Base-by-base conservation (phyloP, 1,140 invertebrate genomes). In the Himalopsyche phryganea region DNA sequence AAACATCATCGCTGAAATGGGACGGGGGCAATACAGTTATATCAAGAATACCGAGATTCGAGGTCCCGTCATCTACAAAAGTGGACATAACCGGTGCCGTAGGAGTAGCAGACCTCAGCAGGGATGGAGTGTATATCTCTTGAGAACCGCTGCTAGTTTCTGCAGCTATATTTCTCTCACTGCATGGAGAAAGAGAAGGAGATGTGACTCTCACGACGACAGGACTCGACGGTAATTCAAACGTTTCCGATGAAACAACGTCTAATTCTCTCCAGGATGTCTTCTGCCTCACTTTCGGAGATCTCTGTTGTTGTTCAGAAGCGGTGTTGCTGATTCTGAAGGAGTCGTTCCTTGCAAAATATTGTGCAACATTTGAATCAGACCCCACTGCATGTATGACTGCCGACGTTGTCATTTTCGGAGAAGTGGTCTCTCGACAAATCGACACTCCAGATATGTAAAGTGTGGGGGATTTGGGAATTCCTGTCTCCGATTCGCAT, bases 401-500 rank as follows among this genome's bases (percentile, higher is more conserved):
- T 18, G 40, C 38, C 13, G 58, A 55, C 2, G 48, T 5, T 9
- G 44, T 28, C 15, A 17, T 44, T 49, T 62, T 62, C 6, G 54
- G 47, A n/a, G 61, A 56, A 33, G 49, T 46, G 6, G 52, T 46
- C 6, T 80, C 81, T 19, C 81, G 69, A 23, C 75, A 80, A 54
- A 83, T 83, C 1, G 80, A 81, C n/a, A 83, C 80, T n/a, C 81
- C 81, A 19, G 78, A 80, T 51, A 83, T 83, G 65, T 79, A 82
- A 10, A 83, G 66, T 0, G 80, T 83, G 5, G 81, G 81, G 2
- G 80, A 82, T 66, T 80, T 81, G 6, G 81, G 80, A 40, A 83
- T 81, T 1, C 80, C 81, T 13, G 80, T 81, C 66, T 82, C 80
- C 15, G 78, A 80, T 68, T 81, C 80, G 63, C 79, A 80, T 53